phyloP scores from a whole-genome alignment of 2,888 invertebrate genomes.

The Cybosia mesomella region DNA sequence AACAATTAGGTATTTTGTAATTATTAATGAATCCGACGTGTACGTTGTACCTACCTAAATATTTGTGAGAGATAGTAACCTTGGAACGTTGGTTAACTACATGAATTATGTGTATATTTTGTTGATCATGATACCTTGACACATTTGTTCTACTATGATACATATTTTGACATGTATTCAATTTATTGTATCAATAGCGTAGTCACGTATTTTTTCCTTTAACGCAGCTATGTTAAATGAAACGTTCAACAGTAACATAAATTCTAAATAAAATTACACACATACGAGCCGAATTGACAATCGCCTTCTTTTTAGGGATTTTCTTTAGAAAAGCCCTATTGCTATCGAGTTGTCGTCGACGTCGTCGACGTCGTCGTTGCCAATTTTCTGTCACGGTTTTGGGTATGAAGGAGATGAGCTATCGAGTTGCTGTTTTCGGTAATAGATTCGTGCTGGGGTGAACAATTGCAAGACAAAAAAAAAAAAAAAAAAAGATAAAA shows the following conservation, averaged over 20 bases:
- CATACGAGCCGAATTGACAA: too few relatives aligned
- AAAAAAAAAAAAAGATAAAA: too few relatives aligned
- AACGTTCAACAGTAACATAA: not conserved
- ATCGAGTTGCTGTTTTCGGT: too few relatives aligned
- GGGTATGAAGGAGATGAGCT: too few relatives aligned
- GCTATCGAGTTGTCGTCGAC: too few relatives aligned
- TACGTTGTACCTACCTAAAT: not conserved
- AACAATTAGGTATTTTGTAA: not conserved
- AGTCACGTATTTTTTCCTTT: not conserved
- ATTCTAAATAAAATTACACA: too few relatives aligned
- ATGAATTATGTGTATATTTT: slow-evolving; percentile 7
- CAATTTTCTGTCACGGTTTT: too few relatives aligned
- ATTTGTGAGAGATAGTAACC: not conserved
- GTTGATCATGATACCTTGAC: slow-evolving; percentile 5
- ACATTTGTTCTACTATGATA: slow-evolving; percentile 6
- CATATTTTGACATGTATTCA: not conserved
- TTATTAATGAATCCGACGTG: not conserved
- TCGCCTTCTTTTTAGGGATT: too few relatives aligned
- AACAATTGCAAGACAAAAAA: too few relatives aligned
- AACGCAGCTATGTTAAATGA: not conserved
- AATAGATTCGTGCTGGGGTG: too few relatives aligned
- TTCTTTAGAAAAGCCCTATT: too few relatives aligned
- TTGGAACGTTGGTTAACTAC: not conserved
- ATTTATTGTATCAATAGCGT: not conserved
- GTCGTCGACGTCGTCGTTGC: too few relatives aligned